Evolutionary conservation across 2,797 vertebrate genomes (phyloP).

Genomic region (Channa striata): DNA sequence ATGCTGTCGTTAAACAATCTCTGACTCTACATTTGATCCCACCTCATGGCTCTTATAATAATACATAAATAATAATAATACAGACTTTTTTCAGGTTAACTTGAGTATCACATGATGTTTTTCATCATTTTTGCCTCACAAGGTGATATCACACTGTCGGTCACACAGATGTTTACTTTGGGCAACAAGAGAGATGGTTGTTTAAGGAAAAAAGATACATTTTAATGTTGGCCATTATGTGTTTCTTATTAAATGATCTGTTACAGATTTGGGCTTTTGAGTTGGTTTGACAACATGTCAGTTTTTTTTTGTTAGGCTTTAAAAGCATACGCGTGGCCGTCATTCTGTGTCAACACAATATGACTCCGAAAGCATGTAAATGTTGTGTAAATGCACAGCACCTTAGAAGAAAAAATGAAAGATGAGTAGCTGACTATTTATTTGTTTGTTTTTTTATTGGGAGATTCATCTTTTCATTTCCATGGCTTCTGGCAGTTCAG

Average conservation of each 20-base stretch:
- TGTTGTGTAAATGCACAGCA: background rate
- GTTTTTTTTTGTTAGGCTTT: too few relatives aligned
- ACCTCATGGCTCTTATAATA: too few relatives aligned
- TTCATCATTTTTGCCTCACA: background rate
- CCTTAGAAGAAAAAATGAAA: too few relatives aligned
- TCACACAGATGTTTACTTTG: background rate
- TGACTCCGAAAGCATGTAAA: background rate
- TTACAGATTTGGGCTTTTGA: too few relatives aligned
- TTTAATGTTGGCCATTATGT: background rate
- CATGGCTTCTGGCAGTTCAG: conserved; percentile 15
- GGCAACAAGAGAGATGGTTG: background rate
- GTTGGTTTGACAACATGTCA: too few relatives aligned
- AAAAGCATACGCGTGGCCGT: too few relatives aligned
- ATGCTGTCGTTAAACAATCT: background rate
- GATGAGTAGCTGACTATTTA: background rate
- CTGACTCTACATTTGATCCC: background rate
- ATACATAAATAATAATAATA: too few relatives aligned
- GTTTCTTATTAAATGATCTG: too few relatives aligned
- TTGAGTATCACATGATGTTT: background rate
- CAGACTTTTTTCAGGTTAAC: background rate
- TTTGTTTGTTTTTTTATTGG: background rate
- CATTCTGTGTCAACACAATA: too few relatives aligned
- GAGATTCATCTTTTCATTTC: background rate
- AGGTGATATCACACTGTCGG: background rate
- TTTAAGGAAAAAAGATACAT: background rate